phyloP scores from a whole-genome alignment of 2,888 invertebrate species.

The Tanytarsus gracilentus region DNA sequence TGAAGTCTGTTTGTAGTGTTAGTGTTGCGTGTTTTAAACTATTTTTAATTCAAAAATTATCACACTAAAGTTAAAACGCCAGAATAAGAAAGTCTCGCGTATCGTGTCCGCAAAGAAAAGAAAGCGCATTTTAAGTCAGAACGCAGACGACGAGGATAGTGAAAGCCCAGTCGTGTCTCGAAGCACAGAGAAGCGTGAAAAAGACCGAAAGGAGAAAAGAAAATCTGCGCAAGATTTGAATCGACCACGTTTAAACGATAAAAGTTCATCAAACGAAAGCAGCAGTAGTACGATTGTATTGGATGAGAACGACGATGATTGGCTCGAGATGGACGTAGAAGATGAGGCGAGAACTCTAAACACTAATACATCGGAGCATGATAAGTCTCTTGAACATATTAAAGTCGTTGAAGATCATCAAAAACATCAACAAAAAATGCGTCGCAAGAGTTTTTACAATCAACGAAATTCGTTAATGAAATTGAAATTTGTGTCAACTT shows the following conservation, averaged over 20 bases:
- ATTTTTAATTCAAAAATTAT: too few species aligned
- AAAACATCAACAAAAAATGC: neutral
- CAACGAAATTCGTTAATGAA: neutral
- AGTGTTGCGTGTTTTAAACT: too few species aligned
- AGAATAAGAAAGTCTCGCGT: too few species aligned
- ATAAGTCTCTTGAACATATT: neutral
- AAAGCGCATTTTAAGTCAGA: too few species aligned
- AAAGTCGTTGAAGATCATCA: neutral
- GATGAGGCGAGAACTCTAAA: neutral
- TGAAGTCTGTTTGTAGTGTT: too few species aligned
- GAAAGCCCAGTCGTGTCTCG: neutral
- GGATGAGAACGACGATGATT: neutral
- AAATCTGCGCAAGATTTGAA: neutral
- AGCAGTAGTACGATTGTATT: neutral
- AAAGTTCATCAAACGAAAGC: neutral
- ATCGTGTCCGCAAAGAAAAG: too few species aligned
- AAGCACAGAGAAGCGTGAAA: neutral
- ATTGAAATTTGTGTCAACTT: neutral
- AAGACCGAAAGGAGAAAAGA: neutral
- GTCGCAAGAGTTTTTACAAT: slow-evolving; percentile 1
- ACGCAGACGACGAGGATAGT: neutral
- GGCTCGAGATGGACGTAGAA: slow-evolving; percentile 12
- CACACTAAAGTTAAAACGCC: too few species aligned
- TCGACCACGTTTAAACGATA: neutral
- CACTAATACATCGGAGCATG: neutral